phyloP scores from a whole-genome alignment of 2,888 invertebrate genomes.

The Meteorus cinctellus region DNA sequence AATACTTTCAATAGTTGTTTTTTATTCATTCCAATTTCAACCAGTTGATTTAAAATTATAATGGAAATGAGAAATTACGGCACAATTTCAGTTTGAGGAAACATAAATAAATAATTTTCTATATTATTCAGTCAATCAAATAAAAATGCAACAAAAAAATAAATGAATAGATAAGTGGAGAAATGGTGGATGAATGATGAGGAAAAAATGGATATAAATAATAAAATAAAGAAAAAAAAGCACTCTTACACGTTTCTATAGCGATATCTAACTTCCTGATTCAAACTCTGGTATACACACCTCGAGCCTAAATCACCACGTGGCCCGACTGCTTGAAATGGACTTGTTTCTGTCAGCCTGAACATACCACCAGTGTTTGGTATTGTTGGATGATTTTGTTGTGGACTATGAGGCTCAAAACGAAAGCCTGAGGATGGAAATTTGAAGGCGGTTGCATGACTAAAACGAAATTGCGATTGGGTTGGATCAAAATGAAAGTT shows the following conservation, averaged over 20 bases:
- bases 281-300: slow-evolving; percentile 53
- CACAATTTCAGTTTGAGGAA: too few relatives aligned
- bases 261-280: slow-evolving; percentile 19
- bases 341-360: slow-evolving; percentile 71
- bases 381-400: slow-evolving; percentile 70
- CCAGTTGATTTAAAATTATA: too few relatives aligned
- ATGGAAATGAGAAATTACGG: too few relatives aligned
- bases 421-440: slow-evolving; percentile 69
- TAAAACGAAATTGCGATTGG: slow-evolving; percentile 69
- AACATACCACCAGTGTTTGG: slow-evolving; percentile 66
- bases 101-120: background rate
- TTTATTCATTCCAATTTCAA: too few relatives aligned
- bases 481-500: slow-evolving; percentile 71
- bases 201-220: background rate
- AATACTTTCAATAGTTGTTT: too few relatives aligned
- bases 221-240: background rate
- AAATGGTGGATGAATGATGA: too few relatives aligned
- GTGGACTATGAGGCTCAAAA: slow-evolving; percentile 70
- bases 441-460: slow-evolving; percentile 69
- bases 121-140: too few relatives aligned
- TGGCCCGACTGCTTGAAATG: slow-evolving; percentile 71
- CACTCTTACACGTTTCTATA: slow-evolving; percentile 26
- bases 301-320: slow-evolving; percentile 70
- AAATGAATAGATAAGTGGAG: background rate
- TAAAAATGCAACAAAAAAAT: background rate